These are phyloP conservation scores for Hyla sarda DNA, from an alignment of 2,113 vertebrate genomes.

Conservation along the genomic window DNA sequence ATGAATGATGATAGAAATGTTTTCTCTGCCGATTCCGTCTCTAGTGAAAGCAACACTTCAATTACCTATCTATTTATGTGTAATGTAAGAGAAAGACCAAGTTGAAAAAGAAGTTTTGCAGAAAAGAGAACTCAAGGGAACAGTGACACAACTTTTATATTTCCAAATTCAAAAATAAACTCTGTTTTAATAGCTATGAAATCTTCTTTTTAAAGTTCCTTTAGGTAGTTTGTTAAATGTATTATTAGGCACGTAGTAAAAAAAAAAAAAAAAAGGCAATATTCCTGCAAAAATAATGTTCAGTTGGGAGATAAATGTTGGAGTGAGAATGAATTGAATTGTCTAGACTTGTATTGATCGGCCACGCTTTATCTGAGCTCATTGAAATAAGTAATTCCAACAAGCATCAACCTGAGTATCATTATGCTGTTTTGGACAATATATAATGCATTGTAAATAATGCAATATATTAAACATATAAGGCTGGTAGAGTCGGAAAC, in stretches of 20 bases:
- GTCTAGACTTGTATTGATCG: conserved; percentile 46
- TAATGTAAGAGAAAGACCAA: no score
- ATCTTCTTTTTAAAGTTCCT: neutral
- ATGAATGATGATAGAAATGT: no score
- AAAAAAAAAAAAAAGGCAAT: conserved; percentile 27
- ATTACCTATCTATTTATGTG: no score
- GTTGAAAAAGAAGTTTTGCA: no score
- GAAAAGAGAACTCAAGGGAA: no score
- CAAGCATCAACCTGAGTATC: conserved; percentile 2
- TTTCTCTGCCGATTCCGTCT: no score
- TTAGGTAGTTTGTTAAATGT: neutral
- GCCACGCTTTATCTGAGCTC: conserved; percentile 31
- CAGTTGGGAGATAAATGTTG: conserved; percentile 16
- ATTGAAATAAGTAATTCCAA: conserved; percentile 30
- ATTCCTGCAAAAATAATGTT: conserved; percentile 38
- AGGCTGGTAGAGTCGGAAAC: neutral
- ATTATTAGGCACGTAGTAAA: neutral
- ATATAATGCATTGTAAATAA: conserved; percentile 19
- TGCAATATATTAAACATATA: neutral
- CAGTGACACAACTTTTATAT: no score
- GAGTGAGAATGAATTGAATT: conserved; percentile 35
- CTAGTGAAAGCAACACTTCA: no score
- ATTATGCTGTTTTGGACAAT: conserved; percentile 26
- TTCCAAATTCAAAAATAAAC: no score
- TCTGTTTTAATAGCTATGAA: neutral